phyloP scores from a whole-genome alignment of 2,797 vertebrate species.

The Champsocephalus gunnari region DNA sequence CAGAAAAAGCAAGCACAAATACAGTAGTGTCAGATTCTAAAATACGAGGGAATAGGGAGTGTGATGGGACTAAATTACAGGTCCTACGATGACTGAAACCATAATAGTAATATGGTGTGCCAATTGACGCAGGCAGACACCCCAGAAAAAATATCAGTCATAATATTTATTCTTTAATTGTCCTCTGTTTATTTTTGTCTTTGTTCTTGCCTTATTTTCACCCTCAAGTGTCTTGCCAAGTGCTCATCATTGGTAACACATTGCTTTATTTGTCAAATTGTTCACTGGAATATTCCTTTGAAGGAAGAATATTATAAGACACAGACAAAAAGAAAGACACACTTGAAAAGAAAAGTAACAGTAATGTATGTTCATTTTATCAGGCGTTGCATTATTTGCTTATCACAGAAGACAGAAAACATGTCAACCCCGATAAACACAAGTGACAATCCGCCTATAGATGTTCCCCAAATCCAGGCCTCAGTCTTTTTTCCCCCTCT shows the following conservation, averaged over 20 bases:
- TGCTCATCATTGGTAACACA: conserved; percentile 55
- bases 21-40: conserved; percentile 33
- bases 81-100: conserved; percentile 60
- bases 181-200: conserved; percentile 62
- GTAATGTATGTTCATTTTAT: conserved; percentile 57
- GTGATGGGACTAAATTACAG: conserved; percentile 70
- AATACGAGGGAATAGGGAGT: conserved; percentile 41
- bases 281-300: conserved; percentile 48
- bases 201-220: conserved; percentile 44
- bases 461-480: conserved; percentile 44
- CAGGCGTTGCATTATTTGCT: conserved; percentile 13
- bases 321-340: conserved; percentile 18
- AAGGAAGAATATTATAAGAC: conserved; percentile 34
- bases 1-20: conserved; percentile 17
- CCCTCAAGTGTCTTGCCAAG: conserved; percentile 59
- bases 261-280: conserved; percentile 69
- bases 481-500: conserved; percentile 15
- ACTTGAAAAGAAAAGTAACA: conserved; percentile 34
- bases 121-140: conserved; percentile 65
- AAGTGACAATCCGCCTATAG: conserved; percentile 53
- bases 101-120: conserved; percentile 61
- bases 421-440: conserved; percentile 56
- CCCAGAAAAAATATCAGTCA: conserved; percentile 74
- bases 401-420: conserved; percentile 47
- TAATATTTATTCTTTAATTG: conserved; percentile 74